Percentiles rank a stretch among this genome's conserved stretches.
phyloP scores from a whole-genome alignment of 2,797 vertebrate genomes.

The Chaunax sp. region DNA sequence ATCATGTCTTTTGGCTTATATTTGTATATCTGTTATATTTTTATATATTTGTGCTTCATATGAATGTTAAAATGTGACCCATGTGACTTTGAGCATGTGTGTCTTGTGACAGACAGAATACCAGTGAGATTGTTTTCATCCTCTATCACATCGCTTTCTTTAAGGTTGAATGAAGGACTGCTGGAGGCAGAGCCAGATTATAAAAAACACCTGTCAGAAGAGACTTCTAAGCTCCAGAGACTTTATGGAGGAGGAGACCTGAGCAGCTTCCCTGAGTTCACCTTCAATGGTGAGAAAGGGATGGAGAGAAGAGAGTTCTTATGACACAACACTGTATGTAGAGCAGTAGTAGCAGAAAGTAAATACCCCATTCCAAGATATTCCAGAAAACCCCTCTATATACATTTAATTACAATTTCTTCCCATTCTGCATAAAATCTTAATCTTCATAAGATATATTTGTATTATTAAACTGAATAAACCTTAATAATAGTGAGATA shows the following conservation, averaged over 20 bases:
- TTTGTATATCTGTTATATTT: neutral
- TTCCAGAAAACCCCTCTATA: neutral
- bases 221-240: conserved; percentile 49
- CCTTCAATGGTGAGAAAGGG: conserved; percentile 46
- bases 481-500: too few relatives aligned
- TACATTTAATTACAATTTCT: too few relatives aligned
- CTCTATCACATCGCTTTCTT: neutral
- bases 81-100: neutral
- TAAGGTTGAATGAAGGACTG: conserved; percentile 19
- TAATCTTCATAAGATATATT: too few relatives aligned
- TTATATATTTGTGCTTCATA: neutral
- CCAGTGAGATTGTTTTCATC: neutral
- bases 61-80: neutral
- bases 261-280: conserved; percentile 55
- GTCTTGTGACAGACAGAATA: neutral
- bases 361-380: neutral
- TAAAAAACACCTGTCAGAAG: conserved; percentile 37
- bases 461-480: too few relatives aligned
- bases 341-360: neutral
- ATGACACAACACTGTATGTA: neutral
- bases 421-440: too few relatives aligned
- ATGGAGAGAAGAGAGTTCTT: neutral
- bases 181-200: conserved; percentile 30
- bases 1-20: neutral
- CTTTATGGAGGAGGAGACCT: conserved; percentile 61